Evolutionary conservation across 2,797 vertebrate species (phyloP), one percentile per base, ranked within the genome.

Genomic region (Anguilla megastoma): DNA sequence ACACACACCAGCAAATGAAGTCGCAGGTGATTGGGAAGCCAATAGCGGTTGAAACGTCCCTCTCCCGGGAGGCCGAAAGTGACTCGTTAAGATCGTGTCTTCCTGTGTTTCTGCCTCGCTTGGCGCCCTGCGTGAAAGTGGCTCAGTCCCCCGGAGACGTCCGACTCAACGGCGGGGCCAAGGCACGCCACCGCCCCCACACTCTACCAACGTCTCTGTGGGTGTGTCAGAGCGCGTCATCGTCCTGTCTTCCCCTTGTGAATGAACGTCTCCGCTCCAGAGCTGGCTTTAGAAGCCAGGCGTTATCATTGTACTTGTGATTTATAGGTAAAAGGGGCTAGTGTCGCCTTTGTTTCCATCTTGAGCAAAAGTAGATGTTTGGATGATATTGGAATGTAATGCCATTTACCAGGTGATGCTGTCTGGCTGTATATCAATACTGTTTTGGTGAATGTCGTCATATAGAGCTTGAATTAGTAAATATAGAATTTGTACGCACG

Each of bases 181-280:
- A 89, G 0, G 87, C 45, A 86, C 50, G 89, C 91, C 89, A 88
- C 79, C 79, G 80, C 58, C 87, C 83, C 74, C 85, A 54, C 88
- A 54, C 88, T 74, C 74, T 85, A 90, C 69, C 85, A 89, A 88
- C 82, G 84, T 87, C 86, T 41, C 27, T 85, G 85, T 71, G 79
- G 90, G 90, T 91, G 93, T 93, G 93, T 93, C 92, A 89, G 87
- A 92, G 87, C 87, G 0, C 33, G 93, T 93, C 76, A 56, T 21
- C 36, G 5, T 18, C 56, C 79, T 71, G 27, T 5, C 2, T 36
- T 36, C 45, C 33, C 83, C 30, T 56, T 3, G 8, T 56, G 83
- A 85, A 60, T 7, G 54, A 58, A 85, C 83, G 9, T 85, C 83
- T 21, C 7, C 2, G 30, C 58, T 60, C 52, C 30, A 0, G 12